Evolutionary conservation across 2,888 invertebrate genomes (phyloP), one percentile per base, ranked within the genome.

Genomic region (Polymixis flavicincta): DNA sequence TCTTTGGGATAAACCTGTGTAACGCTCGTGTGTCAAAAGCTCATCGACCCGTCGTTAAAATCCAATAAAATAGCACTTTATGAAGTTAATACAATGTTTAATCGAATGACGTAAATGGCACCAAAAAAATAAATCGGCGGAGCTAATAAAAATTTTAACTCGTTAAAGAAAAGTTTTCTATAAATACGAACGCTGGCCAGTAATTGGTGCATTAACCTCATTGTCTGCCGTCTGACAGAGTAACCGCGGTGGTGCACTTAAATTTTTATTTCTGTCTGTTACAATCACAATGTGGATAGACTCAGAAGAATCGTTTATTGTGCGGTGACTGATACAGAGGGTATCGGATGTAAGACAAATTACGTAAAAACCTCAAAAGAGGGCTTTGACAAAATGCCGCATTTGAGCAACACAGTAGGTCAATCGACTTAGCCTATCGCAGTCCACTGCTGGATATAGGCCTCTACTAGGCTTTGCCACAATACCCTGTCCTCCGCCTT

Each of bases 201-300:
- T 84, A 84, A 86, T 78, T 84, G 74, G 77, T 78, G 76, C 87
- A 86, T 86, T 86, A 78, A 85, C 83, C 83, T 74, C 54, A 77
- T 77, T 85, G 83, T 78, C 78, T 67, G 60, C n/a, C 28, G 74
- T 37, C 57, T 13, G 77, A 68, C 65, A 64, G 68, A 71, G 60
- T 28, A 42, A 60, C 65, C 11, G 48, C 14, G 68, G 25, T 14
- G 60, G 37, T 76, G 74, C 74, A 61, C 70, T 84, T 66, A 54
- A 61, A 66, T 22, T 71, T 72, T 77, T 85, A 81, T 76, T 76
- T 71, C 55, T 72, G 69, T 52, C 42, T 42, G 13, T 60, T n/a
- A 11, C n/a, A 52, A 45, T 50, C 32, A n/a, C 72, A 71, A 45
- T 28, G 72, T 7, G 55, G 32, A 13, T 19, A 32, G 2, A 55